These are phyloP conservation scores for Oxyura jamaicensis DNA, from an alignment of 2,113 vertebrate species.

Conservation along the genomic window DNA sequence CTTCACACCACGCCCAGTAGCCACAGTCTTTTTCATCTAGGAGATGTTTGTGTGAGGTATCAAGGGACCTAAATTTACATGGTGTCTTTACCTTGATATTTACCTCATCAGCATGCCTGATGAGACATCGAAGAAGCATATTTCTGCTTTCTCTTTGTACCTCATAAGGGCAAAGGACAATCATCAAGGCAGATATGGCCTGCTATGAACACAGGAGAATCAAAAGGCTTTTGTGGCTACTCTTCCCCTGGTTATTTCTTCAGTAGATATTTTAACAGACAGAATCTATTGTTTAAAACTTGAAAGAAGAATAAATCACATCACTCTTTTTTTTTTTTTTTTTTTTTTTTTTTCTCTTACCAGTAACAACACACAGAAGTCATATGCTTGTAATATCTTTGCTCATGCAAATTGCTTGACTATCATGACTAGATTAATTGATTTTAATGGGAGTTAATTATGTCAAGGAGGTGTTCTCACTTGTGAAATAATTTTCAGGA, in stretches of 20 bases:
- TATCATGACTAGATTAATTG: not conserved
- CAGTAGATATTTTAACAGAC: constrained; percentile 24
- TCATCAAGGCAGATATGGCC: not conserved
- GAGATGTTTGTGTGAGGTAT: not conserved
- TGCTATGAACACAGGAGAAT: not conserved
- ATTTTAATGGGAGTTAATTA: not conserved
- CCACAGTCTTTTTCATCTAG: not conserved
- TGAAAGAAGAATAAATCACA: not conserved
- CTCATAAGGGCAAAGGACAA: not conserved
- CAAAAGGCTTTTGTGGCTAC: not conserved
- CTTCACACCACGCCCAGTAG: not conserved
- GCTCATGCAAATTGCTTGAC: not conserved
- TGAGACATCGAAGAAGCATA: not conserved
- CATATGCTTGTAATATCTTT: not conserved
- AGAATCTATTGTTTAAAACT: constrained; percentile 33
- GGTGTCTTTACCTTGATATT: not conserved
- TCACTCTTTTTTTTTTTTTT: not conserved
- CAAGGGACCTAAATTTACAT: not conserved
- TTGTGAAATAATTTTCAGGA: not conserved
- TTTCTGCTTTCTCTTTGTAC: not conserved
- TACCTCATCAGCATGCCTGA: not conserved
- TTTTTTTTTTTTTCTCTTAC: not conserved
- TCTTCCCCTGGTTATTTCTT: constrained; percentile 1
- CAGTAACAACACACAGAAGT: not conserved
- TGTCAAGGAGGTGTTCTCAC: not conserved